These are phyloP conservation scores for Axis porcinus DNA, from an alignment of 2,113 vertebrate species.

Conservation along the genomic window DNA sequence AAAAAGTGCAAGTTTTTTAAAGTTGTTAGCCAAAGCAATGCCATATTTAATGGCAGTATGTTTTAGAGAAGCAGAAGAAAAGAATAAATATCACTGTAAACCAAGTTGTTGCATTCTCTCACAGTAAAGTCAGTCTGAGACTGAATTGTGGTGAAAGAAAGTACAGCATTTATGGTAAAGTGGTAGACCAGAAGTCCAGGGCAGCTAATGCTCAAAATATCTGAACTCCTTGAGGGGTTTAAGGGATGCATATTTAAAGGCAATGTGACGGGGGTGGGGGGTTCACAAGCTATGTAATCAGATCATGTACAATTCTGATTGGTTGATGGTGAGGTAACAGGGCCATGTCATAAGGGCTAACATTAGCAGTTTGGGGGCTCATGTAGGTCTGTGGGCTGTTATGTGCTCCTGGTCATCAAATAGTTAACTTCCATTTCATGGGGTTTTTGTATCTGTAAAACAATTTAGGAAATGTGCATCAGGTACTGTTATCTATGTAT, in stretches of 20 bases:
- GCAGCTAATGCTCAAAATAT: neutral
- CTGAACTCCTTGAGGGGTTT: neutral
- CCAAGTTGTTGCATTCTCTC: neutral
- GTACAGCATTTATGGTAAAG: neutral
- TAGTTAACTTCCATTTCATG: neutral
- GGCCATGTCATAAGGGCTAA: neutral
- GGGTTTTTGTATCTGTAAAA: neutral
- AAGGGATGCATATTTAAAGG: neutral
- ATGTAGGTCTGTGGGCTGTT: neutral
- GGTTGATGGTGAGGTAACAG: neutral
- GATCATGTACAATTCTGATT: neutral
- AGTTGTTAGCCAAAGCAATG: neutral
- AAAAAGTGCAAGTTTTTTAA: neutral
- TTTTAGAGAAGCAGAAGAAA: neutral
- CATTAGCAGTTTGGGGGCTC: neutral
- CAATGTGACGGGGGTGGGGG: accelerated
- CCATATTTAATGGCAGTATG: neutral
- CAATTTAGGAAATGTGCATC: neutral
- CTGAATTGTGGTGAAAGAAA: neutral
- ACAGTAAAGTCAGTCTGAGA: neutral
- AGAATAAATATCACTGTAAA: neutral
- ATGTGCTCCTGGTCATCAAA: neutral
- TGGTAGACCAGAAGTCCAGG: neutral
- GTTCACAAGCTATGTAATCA: neutral
- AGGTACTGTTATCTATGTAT: neutral